Conservation (phyloP, 1,140 invertebrate genomes). For the Atopsyche davidsoni region DNA sequence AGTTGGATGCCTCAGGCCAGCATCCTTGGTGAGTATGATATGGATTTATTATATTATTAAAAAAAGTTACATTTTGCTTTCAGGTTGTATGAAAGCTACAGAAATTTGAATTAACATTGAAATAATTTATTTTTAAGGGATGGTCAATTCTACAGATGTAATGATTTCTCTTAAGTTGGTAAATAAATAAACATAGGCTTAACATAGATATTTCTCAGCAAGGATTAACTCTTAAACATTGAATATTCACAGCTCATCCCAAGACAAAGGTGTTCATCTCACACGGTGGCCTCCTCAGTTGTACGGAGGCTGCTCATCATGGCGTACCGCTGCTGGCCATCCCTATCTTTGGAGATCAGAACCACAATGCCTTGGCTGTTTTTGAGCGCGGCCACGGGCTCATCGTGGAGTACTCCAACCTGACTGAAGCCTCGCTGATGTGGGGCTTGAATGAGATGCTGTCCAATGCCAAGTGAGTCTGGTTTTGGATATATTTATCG, state of each 20-base stretch:
- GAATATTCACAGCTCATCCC: conserved; percentile 2
- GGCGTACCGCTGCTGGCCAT: conserved; percentile 35
- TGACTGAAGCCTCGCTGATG: conserved; percentile 11
- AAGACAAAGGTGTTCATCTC: conserved; percentile 42
- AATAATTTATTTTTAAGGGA: too few relatives aligned
- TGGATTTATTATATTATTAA: too few relatives aligned
- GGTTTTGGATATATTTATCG: not conserved
- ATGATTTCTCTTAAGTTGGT: too few relatives aligned
- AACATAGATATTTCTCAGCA: too few relatives aligned
- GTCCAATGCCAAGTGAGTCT: conserved; percentile 9
- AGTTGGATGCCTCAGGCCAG: conserved; percentile 67
- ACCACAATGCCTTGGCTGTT: conserved; percentile 40
- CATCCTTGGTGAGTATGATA: conserved; percentile 54
- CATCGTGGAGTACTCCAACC: conserved; percentile 20
- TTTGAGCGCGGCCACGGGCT: conserved; percentile 33
- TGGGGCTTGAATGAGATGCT: conserved; percentile 12
- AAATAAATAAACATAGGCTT: too few relatives aligned
- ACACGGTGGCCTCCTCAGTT: conserved; percentile 50
- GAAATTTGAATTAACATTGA: too few relatives aligned
- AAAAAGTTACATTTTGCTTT: not conserved
- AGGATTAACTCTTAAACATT: not conserved
- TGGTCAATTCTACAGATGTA: too few relatives aligned
- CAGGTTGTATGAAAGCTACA: too few relatives aligned
- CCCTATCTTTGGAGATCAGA: conserved; percentile 40
- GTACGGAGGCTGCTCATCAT: conserved; percentile 35